phyloP scores from a whole-genome alignment of 2,113 vertebrate genomes.

The Centropus bengalensis region DNA sequence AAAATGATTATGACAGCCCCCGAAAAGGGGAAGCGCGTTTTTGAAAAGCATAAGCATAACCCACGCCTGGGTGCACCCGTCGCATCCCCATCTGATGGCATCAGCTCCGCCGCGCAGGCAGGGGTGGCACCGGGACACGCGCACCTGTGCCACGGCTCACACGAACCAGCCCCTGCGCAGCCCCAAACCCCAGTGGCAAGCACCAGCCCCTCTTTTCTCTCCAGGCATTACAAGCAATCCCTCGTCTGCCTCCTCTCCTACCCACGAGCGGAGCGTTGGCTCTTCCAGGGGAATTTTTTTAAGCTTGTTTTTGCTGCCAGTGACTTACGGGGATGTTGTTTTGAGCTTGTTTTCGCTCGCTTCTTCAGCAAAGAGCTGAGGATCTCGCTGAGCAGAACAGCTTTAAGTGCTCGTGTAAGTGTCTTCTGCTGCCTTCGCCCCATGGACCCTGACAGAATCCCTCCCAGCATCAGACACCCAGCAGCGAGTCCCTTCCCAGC shows the following conservation, averaged over 20 bases:
- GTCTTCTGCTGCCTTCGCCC: neutral
- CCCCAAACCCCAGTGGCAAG: fast-evolving
- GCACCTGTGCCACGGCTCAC: neutral
- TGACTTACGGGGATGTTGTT: neutral
- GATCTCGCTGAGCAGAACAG: too few relatives aligned
- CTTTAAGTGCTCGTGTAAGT: neutral
- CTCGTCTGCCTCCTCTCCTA: neutral
- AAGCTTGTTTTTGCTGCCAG: neutral
- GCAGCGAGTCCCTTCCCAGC: neutral
- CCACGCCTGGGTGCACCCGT: slow-evolving; percentile 10
- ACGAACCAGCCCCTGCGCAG: neutral
- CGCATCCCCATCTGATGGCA: slow-evolving; percentile 13
- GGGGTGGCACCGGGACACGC: neutral
- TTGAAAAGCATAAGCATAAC: slow-evolving; percentile 27
- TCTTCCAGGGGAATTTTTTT: neutral
- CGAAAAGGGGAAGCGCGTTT: neutral
- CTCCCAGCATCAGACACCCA: neutral
- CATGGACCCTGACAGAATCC: too few relatives aligned
- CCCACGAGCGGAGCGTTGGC: neutral
- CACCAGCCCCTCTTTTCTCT: neutral
- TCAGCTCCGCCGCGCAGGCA: neutral
- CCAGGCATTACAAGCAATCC: neutral
- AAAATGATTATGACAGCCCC: neutral
- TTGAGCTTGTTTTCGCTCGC: neutral
- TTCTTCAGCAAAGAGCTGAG: neutral